Conservation (phyloP, 1,140 invertebrate species). For the Calliopsis andreniformis region DNA sequence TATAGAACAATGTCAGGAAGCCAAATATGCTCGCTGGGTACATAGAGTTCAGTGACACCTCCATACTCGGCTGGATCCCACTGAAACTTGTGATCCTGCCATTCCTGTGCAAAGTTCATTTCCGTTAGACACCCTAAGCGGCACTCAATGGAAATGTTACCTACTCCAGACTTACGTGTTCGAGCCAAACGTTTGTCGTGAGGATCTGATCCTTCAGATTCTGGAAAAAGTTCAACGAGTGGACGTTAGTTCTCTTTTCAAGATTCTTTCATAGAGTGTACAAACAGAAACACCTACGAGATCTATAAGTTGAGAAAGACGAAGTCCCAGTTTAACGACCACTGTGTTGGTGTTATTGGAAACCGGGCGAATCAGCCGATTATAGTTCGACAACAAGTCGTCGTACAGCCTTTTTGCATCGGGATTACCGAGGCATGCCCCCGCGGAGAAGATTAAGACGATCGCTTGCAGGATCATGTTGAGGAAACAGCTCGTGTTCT, state of each 20-base stretch:
- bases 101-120: conserved; percentile 85
- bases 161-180: conserved; percentile 89
- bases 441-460: conserved; percentile 64
- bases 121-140: neutral
- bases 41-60: conserved; percentile 95
- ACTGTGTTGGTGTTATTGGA: conserved; percentile 96
- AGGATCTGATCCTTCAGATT: conserved; percentile 98
- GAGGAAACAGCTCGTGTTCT: conserved; percentile 16
- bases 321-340: conserved; percentile 94
- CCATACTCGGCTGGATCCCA: conserved; percentile 98
- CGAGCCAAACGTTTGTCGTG: conserved; percentile 97
- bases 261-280: neutral
- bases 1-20: conserved; percentile 98
- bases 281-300: conserved; percentile 84
- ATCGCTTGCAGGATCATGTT: conserved; percentile 68
- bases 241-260: neutral
- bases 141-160: neutral
- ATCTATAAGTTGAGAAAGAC: conserved; percentile 97
- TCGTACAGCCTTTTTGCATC: conserved; percentile 96
- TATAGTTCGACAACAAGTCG: conserved; percentile 97
- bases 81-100: conserved; percentile 98
- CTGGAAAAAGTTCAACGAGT: conserved; percentile 82
- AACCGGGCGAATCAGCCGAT: conserved; percentile 96
- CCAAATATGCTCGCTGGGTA: conserved; percentile 96
- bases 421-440: conserved; percentile 85